Conservation (phyloP, 2,888 invertebrate genomes). For the Lysandra bellargus region DNA sequence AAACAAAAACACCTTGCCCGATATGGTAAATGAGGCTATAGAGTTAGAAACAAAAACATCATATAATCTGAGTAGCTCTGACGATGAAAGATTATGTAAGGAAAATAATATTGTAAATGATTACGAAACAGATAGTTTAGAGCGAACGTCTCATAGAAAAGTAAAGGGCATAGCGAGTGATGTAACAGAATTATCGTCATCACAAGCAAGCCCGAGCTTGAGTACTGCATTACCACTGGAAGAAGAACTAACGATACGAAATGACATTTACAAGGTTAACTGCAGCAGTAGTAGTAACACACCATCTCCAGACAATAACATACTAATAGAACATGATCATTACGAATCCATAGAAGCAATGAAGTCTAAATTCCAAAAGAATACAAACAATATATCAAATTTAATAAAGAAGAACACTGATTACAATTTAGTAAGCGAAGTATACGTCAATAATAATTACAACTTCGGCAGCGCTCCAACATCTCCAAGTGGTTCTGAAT, state of each 20-base stretch:
- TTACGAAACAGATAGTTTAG: slow-evolving; percentile 88
- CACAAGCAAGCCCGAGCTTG: slow-evolving; percentile 87
- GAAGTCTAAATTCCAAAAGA: slow-evolving; percentile 48
- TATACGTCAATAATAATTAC: slow-evolving; percentile 88
- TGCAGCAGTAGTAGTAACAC: slow-evolving; percentile 80
- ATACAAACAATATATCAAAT: slow-evolving; percentile 31
- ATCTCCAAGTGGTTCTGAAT: slow-evolving; percentile 80
- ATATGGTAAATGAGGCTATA: slow-evolving; percentile 85
- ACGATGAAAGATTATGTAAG: slow-evolving; percentile 63
- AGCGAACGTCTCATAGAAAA: slow-evolving; percentile 79
- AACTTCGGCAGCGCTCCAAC: slow-evolving; percentile 82
- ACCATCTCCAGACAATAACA: slow-evolving; percentile 66
- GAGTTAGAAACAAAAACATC: slow-evolving; percentile 75
- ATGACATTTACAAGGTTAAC: slow-evolving; percentile 85
- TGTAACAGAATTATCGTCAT: slow-evolving; percentile 83
- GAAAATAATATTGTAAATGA: slow-evolving; percentile 78
- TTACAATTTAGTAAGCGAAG: slow-evolving; percentile 88
- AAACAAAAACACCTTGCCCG: slow-evolving; percentile 74
- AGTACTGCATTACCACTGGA: slow-evolving; percentile 88
- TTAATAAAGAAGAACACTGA: slow-evolving; percentile 62
- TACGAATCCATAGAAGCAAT: slow-evolving; percentile 68
- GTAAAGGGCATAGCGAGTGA: slow-evolving; percentile 82
- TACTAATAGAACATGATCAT: slow-evolving; percentile 59
- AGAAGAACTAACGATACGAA: slow-evolving; percentile 89
- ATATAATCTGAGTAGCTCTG: slow-evolving; percentile 66